Percentiles rank a stretch among this genome's conserved stretches.
Conservation (phyloP, 2,888 invertebrate species). For the Urechis unicinctus region DNA sequence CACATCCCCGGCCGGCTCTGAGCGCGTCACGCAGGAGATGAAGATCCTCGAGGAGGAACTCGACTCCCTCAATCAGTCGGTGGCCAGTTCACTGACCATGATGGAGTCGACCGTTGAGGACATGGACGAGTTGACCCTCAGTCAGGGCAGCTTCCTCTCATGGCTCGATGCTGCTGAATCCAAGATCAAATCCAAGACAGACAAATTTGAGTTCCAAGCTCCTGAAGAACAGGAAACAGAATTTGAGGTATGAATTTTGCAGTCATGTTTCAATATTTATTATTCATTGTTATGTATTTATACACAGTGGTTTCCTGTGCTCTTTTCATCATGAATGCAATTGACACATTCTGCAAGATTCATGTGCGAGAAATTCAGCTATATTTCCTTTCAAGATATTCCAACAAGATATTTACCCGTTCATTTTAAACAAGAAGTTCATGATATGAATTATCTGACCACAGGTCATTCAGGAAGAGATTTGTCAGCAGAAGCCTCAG, state of each 20-base stretch:
- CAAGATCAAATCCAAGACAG: slow-evolving; percentile 9
- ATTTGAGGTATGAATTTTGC: slow-evolving; percentile 9
- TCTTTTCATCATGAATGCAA: too few species aligned
- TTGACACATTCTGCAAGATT: too few species aligned
- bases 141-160: slow-evolving; percentile 8
- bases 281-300: neutral
- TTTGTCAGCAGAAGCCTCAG: slow-evolving; percentile 53
- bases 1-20: slow-evolving; percentile 10
- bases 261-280: neutral
- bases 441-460: too few species aligned
- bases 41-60: slow-evolving; percentile 12
- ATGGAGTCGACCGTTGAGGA: slow-evolving; percentile 8
- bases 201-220: slow-evolving; percentile 2
- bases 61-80: neutral
- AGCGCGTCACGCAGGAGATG: slow-evolving; percentile 13
- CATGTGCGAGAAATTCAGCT: too few species aligned
- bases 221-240: slow-evolving; percentile 7
- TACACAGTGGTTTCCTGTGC: neutral
- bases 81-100: neutral
- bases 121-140: slow-evolving; percentile 9
- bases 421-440: too few species aligned
- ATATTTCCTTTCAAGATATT: too few species aligned
- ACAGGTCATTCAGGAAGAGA: slow-evolving; percentile 36
- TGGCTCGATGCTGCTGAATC: slow-evolving; percentile 13
- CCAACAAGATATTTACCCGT: too few species aligned